These are phyloP conservation scores for Callionymus lyra DNA, from an alignment of 2,113 vertebrate genomes.

Conservation along the genomic window DNA sequence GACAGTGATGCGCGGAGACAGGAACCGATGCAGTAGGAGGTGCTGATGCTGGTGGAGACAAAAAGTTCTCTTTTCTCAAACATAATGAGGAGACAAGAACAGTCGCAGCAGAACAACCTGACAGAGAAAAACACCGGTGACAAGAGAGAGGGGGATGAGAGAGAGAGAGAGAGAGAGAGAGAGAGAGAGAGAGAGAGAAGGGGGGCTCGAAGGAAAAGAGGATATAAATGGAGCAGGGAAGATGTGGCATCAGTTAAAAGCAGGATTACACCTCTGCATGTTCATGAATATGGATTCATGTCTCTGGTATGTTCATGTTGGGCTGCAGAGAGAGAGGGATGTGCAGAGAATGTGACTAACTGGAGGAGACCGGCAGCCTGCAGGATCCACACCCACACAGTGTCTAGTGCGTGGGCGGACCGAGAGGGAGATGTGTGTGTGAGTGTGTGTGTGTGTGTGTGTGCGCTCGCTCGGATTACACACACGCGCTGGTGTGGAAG, in stretches of 20 bases:
- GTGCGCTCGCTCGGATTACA: neutral
- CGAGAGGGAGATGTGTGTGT: slow-evolving; percentile 27
- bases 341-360: slow-evolving; percentile 52
- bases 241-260: neutral
- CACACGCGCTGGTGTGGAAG: too few relatives aligned
- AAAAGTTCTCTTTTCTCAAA: slow-evolving; percentile 53
- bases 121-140: slow-evolving; percentile 28
- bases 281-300: slow-evolving; percentile 6
- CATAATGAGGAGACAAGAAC: slow-evolving; percentile 50
- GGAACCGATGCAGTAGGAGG: slow-evolving; percentile 16
- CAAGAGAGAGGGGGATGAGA: slow-evolving; percentile 3
- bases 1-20: neutral
- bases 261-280: slow-evolving; percentile 4
- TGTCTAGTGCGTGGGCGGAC: slow-evolving; percentile 50
- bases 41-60: slow-evolving; percentile 47
- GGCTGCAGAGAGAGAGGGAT: slow-evolving; percentile 27
- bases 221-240: slow-evolving; percentile 1
- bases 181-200: slow-evolving; percentile 2
- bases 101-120: slow-evolving; percentile 41
- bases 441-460: too few relatives aligned
- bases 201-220: slow-evolving; percentile 4
- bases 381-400: slow-evolving; percentile 50
- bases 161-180: slow-evolving; percentile 2
- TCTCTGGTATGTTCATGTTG: slow-evolving; percentile 11
- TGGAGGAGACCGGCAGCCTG: slow-evolving; percentile 43